Evolutionary conservation across 64 coral and sea anemone species (phyloP), one percentile per base, ranked within the genome.

Genomic region (Pachyseris speciosa): DNA sequence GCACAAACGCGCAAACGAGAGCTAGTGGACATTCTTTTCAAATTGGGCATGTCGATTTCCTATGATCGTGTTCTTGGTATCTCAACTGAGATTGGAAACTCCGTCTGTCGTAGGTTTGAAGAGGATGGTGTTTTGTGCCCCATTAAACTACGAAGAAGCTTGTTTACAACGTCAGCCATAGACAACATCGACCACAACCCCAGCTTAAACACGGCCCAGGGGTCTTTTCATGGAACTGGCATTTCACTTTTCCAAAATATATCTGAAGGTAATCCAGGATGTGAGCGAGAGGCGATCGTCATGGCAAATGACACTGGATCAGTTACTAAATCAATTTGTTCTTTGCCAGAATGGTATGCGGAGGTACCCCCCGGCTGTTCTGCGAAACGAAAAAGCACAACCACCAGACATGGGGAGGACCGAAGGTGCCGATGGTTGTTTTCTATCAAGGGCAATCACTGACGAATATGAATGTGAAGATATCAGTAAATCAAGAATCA

Each of bases 121-220:
- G 9, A 80, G 30, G 74, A 58, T 9, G 32, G 78, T 53, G 78
- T 83, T 36, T 36, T 61, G 30, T 83, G 78, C 17, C 51, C 38
- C 10, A 53, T 36, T 65, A 77, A 59, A 39, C 51, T 63, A 7
- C 1, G 30, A 59, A 88, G 52, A 75, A 27, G 29, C 1, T 51
- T 88, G 30, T 77, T 77, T 76, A 41, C 71, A 32, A 90, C 74
- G 2, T 58, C 88, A n/a, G 61, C 61, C 27, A 51, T 90, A 2
- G 74, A 79, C 39, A 90, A 79, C 8, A 74, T 88, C 25, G 85
- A 88, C n/a, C 69, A 88, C 31, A 88, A 88, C 7, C 69, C 85
- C 22, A 41, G 9, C 49, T 88, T 69, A 37, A 88, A 71, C n/a
- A 88, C 45, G 5, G 45, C 69, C 22, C 69, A 61, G 57, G 31